Percentiles rank a stretch among this genome's conserved stretches.
These are phyloP conservation scores for Saxicola maurus DNA, from an alignment of 2,797 vertebrate species.

Conservation along the genomic window DNA sequence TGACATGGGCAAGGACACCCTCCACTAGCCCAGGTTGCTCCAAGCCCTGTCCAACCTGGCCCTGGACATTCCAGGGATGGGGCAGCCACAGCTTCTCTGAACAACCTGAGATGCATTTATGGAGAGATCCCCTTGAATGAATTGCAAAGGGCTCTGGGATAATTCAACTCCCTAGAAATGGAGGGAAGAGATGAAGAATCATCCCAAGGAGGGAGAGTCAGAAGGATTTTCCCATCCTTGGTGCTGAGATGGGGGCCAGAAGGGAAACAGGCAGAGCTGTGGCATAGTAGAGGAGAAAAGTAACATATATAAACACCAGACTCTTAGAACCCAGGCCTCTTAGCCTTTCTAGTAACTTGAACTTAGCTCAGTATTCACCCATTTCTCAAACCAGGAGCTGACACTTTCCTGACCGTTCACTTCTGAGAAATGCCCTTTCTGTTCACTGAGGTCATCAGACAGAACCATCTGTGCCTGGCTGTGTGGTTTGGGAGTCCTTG, in stretches of 20 bases:
- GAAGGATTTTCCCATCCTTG: neutral
- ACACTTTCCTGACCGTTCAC: fast-evolving
- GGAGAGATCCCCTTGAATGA: neutral
- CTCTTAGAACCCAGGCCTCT: neutral
- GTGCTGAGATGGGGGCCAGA: fast-evolving
- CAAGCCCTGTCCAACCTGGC: fast-evolving
- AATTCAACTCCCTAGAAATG: neutral
- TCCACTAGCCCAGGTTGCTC: neutral
- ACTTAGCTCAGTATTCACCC: fast-evolving
- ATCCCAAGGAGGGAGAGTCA: neutral
- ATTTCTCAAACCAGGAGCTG: neutral
- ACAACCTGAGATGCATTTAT: fast-evolving
- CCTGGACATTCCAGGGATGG: neutral
- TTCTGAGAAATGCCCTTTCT: neutral
- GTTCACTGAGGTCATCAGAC: neutral
- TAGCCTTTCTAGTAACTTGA: neutral
- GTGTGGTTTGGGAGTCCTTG: neutral
- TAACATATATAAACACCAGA: fast-evolving
- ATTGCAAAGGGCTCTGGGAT: neutral
- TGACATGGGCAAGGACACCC: neutral
- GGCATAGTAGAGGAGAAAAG: neutral
- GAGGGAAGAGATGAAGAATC: neutral
- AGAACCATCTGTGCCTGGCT: neutral
- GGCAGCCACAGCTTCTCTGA: neutral
- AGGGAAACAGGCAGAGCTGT: neutral